phyloP scores from a whole-genome alignment of 2,888 invertebrate genomes.

The Coenonympha arcania region DNA sequence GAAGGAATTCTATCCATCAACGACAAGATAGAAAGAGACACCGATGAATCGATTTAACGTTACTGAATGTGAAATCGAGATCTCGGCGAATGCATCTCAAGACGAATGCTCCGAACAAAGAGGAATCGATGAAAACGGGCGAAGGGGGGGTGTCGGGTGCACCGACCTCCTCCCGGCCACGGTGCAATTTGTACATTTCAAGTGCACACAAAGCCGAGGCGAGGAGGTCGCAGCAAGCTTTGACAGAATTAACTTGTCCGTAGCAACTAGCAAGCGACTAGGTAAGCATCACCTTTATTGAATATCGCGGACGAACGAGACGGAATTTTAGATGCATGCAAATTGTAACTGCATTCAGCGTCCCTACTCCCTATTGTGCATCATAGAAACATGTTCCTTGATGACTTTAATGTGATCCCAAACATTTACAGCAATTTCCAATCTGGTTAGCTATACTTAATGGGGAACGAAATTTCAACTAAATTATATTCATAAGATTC shows the following conservation, averaged over 20 bases:
- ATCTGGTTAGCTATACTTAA: background rate
- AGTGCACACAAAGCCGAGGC: conserved; percentile 72
- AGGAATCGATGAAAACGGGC: conserved; percentile 67
- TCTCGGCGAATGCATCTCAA: conserved; percentile 64
- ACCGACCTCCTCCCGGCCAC: conserved; percentile 63
- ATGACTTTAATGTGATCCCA: conserved; percentile 10
- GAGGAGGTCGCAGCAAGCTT: conserved; percentile 69
- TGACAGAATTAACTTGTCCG: conserved; percentile 74
- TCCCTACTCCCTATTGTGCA: too few species aligned
- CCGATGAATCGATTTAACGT: conserved; percentile 36
- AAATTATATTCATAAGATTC: too few species aligned
- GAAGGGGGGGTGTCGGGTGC: conserved; percentile 58
- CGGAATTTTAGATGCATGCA: conserved; percentile 33
- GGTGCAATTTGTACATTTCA: conserved; percentile 75
- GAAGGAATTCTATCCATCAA: conserved; percentile 35
- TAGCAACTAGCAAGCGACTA: conserved; percentile 50
- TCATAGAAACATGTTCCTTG: conserved; percentile 15
- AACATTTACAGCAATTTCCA: background rate
- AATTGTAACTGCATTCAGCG: conserved; percentile 24
- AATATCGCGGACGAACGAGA: conserved; percentile 43
- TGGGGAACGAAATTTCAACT: too few species aligned
- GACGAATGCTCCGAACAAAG: conserved; percentile 70
- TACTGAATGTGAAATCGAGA: conserved; percentile 66
- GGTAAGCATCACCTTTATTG: conserved; percentile 60
- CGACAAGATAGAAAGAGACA: conserved; percentile 36